Evolutionary conservation across 2,888 invertebrate genomes (phyloP).

Genomic region (Dendrolimus houi): DNA sequence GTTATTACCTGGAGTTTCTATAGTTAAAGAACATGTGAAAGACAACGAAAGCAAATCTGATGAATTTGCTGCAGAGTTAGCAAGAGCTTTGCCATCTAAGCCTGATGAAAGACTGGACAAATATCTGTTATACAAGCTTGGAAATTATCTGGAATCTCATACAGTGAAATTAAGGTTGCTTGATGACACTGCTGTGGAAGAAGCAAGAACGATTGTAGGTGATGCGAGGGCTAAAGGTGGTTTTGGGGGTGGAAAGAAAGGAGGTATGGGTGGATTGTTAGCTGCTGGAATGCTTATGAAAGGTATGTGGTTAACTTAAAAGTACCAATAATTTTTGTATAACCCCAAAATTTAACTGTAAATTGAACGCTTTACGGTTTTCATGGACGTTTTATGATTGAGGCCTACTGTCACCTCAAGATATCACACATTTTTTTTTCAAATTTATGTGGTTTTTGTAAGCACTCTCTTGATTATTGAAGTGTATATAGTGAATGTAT

Average conservation of each 20-base stretch:
- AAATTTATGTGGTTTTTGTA: no score
- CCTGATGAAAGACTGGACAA: constrained; percentile 86
- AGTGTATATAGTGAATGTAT: not conserved
- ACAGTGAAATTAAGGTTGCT: constrained; percentile 83
- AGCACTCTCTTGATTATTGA: not conserved
- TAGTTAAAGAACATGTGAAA: constrained; percentile 80
- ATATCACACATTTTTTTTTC: no score
- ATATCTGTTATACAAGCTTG: constrained; percentile 82
- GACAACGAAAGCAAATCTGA: constrained; percentile 78
- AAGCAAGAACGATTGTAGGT: constrained; percentile 74
- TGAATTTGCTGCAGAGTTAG: constrained; percentile 83
- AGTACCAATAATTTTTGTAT: no score
- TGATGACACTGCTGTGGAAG: constrained; percentile 77
- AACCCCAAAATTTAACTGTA: no score
- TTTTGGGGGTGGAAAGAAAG: constrained; percentile 60
- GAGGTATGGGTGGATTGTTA: constrained; percentile 69
- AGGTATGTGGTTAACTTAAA: constrained; percentile 50
- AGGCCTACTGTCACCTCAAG: no score
- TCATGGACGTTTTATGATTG: no score
- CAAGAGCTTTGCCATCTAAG: constrained; percentile 84
- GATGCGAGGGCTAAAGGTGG: constrained; percentile 72
- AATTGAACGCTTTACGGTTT: no score
- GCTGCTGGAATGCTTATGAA: constrained; percentile 79
- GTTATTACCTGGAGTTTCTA: constrained; percentile 73
- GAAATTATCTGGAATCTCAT: constrained; percentile 83